Conservation (phyloP, 2,797 vertebrate species). For the Capromys pilorides region DNA sequence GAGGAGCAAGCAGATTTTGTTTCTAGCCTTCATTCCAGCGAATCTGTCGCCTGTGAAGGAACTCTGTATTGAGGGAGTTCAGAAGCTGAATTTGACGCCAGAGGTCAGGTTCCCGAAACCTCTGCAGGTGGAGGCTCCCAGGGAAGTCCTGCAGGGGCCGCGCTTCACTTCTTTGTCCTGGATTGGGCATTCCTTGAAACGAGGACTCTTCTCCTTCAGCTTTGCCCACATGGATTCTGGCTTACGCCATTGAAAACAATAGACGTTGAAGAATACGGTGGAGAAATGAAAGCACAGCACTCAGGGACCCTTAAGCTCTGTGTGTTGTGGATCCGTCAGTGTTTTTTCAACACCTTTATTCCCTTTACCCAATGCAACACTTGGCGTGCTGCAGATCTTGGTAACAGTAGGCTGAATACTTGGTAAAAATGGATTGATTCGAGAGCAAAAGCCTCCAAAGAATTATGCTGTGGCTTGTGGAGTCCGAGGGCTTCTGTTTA, state of each 20-base stretch:
- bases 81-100: not conserved
- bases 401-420: not conserved
- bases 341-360: not conserved
- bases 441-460: not conserved
- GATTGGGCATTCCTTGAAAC: not conserved
- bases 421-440: not conserved
- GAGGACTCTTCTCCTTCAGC: not conserved
- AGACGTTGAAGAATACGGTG: not conserved
- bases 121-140: too few relatives aligned
- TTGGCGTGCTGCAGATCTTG: not conserved
- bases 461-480: not conserved
- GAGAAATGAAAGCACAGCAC: not conserved
- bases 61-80: not conserved
- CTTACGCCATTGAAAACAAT: not conserved
- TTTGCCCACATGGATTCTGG: not conserved
- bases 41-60: not conserved
- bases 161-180: not conserved
- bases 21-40: not conserved
- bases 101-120: not conserved
- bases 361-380: not conserved
- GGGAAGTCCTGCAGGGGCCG: not conserved
- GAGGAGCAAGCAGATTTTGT: not conserved
- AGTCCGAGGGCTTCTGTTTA: slow-evolving; percentile 27
- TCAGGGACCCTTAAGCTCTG: not conserved
- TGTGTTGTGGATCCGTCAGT: not conserved